phyloP scores from a whole-genome alignment of 2,113 vertebrate species.

The Pelusios castaneus region DNA sequence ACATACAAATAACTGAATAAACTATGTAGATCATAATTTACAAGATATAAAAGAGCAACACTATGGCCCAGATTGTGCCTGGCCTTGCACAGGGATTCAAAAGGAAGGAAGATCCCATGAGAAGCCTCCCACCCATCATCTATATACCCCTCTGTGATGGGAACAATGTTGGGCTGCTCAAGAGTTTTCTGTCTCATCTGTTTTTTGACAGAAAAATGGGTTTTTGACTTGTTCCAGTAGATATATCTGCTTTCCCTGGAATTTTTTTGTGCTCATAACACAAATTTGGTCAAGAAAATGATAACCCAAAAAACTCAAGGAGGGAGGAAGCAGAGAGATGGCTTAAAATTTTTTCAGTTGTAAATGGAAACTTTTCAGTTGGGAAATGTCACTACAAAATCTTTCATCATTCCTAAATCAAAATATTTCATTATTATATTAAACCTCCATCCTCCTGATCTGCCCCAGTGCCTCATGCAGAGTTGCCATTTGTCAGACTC shows the following conservation, averaged over 20 bases:
- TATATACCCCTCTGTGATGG: not conserved
- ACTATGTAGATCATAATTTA: not conserved
- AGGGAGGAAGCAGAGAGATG: not conserved
- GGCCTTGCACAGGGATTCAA: constrained; percentile 48
- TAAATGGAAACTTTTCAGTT: not conserved
- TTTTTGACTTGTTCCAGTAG: not conserved
- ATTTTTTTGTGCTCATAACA: not conserved
- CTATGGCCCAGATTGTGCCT: not conserved
- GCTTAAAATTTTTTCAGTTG: not conserved
- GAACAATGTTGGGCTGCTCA: rapidly evolving
- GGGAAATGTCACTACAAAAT: not conserved
- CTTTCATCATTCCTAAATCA: not conserved
- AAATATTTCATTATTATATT: not conserved
- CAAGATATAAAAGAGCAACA: not conserved
- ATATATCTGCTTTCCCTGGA: not conserved
- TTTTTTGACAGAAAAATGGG: not conserved
- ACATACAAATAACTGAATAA: not conserved
- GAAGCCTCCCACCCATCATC: not conserved
- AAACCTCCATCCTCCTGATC: not conserved
- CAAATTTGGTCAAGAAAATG: no score
- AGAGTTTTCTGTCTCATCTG: not conserved
- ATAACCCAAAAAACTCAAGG: no score
- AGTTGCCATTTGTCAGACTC: not conserved
- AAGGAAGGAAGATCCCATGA: constrained; percentile 39
- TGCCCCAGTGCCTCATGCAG: not conserved